Conservation (phyloP, 1,140 invertebrate species). For the Calliopsis andreniformis region DNA sequence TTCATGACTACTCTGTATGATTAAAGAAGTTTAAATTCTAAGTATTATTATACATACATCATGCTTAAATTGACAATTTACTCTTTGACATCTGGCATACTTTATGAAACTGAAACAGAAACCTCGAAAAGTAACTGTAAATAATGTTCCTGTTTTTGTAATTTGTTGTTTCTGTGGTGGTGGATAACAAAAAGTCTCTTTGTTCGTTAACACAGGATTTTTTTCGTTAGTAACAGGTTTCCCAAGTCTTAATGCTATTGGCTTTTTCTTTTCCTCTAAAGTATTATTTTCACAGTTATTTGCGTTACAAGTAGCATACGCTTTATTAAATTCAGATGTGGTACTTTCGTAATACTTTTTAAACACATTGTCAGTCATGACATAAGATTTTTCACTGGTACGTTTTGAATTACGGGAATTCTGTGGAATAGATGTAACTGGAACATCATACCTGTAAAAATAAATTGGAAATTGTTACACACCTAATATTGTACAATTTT, state of each 20-base stretch:
- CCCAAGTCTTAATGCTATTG: neutral
- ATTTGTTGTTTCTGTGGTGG: neutral
- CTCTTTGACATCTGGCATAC: neutral
- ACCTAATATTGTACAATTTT: neutral
- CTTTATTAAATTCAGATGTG: conserved; percentile 33
- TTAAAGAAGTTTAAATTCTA: conserved; percentile 4
- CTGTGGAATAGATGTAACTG: neutral
- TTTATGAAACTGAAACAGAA: conserved; percentile 3
- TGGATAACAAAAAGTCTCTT: neutral
- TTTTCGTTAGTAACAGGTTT: no score
- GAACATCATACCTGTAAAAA: conserved; percentile 29
- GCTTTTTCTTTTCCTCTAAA: neutral
- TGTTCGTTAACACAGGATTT: neutral
- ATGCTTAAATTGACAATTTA: neutral
- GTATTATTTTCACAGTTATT: neutral
- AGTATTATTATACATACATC: conserved; percentile 39
- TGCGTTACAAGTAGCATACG: neutral
- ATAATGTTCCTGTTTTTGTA: neutral
- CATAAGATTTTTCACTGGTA: conserved; percentile 8
- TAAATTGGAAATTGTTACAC: neutral
- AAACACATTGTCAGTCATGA: conserved; percentile 18
- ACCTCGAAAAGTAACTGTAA: neutral
- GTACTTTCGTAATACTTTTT: conserved; percentile 25
- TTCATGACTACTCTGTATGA: no score
- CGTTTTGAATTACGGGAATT: neutral